These are phyloP conservation scores for Medauroidea extradentata DNA, from an alignment of 1,140 invertebrate species.

Conservation along the genomic window DNA sequence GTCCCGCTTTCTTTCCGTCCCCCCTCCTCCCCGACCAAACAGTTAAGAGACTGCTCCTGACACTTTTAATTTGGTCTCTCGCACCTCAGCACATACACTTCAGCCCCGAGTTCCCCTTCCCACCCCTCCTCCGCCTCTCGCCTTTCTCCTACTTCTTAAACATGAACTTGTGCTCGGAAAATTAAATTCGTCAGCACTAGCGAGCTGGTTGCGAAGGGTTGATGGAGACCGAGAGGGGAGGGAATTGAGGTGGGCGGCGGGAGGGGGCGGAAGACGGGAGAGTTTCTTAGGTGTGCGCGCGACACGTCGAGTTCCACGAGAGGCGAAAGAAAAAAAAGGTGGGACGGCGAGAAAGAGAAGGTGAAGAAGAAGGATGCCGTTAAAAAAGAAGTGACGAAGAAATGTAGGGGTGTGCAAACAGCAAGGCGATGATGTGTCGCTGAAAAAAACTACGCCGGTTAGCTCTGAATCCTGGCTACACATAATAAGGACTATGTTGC, in stretches of 20 bases:
- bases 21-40: neutral
- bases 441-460: too few species aligned
- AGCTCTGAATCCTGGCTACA: too few species aligned
- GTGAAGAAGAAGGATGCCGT: too few species aligned
- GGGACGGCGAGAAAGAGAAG: too few species aligned
- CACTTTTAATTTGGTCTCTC: constrained; percentile 11
- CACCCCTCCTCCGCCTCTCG: neutral
- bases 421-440: too few species aligned
- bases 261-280: too few species aligned
- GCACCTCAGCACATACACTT: neutral
- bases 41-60: constrained; percentile 8
- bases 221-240: neutral
- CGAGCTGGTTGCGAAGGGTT: neutral
- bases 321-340: too few species aligned
- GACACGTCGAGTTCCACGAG: too few species aligned
- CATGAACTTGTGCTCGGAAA: constrained; percentile 11
- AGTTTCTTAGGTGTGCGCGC: too few species aligned
- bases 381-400: too few species aligned
- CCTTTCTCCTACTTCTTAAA: constrained; percentile 13
- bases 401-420: too few species aligned
- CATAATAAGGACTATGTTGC: too few species aligned
- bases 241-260: neutral
- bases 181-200: constrained; percentile 13
- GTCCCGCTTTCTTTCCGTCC: neutral
- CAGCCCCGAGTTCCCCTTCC: neutral